These are phyloP conservation scores for Amphiprion clarkii DNA, from an alignment of 2,797 vertebrate species.

Conservation along the genomic window DNA sequence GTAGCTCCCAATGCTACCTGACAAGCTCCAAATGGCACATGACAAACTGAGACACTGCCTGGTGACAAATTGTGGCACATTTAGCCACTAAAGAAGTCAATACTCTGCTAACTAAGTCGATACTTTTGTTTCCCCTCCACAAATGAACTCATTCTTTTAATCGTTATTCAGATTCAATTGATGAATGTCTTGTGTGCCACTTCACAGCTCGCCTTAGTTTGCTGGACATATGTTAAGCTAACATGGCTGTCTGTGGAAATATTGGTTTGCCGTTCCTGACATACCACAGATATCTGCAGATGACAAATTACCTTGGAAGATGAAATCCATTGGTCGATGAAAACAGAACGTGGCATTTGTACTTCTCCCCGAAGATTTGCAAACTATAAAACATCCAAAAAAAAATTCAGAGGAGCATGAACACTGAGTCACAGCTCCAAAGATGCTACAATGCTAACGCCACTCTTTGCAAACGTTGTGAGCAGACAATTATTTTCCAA, in stretches of 20 bases:
- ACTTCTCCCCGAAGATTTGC: neutral
- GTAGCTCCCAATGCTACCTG: neutral
- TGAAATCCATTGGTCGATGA: neutral
- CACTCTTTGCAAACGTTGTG: neutral
- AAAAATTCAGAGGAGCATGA: neutral
- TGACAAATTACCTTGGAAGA: neutral
- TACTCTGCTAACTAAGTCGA: too few relatives aligned
- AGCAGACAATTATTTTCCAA: too few relatives aligned
- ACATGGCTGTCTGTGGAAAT: neutral
- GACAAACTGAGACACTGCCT: neutral
- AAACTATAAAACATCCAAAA: neutral
- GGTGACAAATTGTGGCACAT: neutral
- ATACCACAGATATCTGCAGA: too few relatives aligned
- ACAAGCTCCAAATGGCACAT: conserved; percentile 2
- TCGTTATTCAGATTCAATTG: neutral
- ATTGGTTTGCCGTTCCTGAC: neutral
- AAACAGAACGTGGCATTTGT: neutral
- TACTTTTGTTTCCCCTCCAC: neutral
- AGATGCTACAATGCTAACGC: neutral
- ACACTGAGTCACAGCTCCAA: neutral
- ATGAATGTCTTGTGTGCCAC: neutral
- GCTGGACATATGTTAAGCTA: neutral
- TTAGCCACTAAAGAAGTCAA: neutral
- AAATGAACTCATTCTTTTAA: neutral
- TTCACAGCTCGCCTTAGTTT: neutral